Evolutionary conservation across 2,113 vertebrate genomes (phyloP), one percentile per base, ranked within the genome.

Genomic region (Garra rufa): DNA sequence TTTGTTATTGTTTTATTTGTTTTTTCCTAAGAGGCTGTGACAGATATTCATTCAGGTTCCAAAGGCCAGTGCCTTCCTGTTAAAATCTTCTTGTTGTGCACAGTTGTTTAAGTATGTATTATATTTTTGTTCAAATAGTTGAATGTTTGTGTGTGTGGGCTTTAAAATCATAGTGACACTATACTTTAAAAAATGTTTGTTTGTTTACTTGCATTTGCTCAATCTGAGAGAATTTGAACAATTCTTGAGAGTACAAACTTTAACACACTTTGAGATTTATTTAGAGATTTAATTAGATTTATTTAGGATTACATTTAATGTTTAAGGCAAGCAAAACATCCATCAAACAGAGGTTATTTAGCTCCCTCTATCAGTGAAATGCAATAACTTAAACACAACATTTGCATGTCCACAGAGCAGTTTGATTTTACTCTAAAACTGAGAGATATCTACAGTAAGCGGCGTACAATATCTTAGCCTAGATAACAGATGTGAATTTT

Each of bases 301-400:
- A 17, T 50, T 50, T 14, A 17, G 48, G 14, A 5, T 50, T 50
- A 50, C 14, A 50, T 15, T 4, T 15, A 57, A 57, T 21, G n/a
- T 57, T 24, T n/a, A 55, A 57, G 55, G 10, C 55, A 57, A 57
- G 21, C 19, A 57, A n/a, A 57, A 57, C 8, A 57, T 57, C 7
- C 0, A 57, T 57, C 67, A 70, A 48, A 46, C n/a, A 76, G 71
- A 6, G 21, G 73, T 30, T 76, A 76, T 52, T 26, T 76, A 52
- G 74, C 48, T 76, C 74, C 73, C 44, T 26, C 48, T 52, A 13
- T 76, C 74, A 52, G 48, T 2, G 28, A 21, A 76, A 34, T n/a
- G 9, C 46, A 21, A 34, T 46, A 75, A 75, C 17, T 21, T 52
- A 30, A 52, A 34, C 46, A 21, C 26, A 52, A 21, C 11, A 11